Evolutionary conservation across 2,113 vertebrate species (phyloP).

Genomic region (Hippocampus comes): DNA sequence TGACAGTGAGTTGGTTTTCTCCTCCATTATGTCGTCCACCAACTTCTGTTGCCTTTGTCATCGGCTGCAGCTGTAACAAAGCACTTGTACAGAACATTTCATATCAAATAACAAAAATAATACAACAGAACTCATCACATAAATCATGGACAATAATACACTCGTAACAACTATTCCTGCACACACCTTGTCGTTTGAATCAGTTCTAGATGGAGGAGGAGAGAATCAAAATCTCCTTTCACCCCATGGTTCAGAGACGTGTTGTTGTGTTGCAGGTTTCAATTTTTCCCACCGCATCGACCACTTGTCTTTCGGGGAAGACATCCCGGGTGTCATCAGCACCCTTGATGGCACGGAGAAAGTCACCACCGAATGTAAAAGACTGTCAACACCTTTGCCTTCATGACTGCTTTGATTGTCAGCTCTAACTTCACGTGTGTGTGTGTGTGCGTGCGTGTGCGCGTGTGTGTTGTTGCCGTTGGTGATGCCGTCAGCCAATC

Average conservation of each 20-base stretch:
- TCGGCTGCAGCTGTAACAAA: too few species aligned
- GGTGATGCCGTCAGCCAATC: conserved; percentile 78
- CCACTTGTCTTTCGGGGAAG: conserved; percentile 95
- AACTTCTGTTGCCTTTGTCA: not conserved
- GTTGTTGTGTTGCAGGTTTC: conserved; percentile 75
- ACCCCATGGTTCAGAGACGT: not conserved
- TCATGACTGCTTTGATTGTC: not conserved
- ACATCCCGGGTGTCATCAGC: conserved; percentile 89
- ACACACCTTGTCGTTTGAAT: too few species aligned
- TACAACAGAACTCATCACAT: too few species aligned
- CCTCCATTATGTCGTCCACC: too few species aligned
- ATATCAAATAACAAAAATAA: too few species aligned
- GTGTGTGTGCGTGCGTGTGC: not conserved
- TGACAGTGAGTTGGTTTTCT: conserved; percentile 80
- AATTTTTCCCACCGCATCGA: conserved; percentile 99
- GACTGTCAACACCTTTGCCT: too few species aligned
- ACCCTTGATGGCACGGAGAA: conserved; percentile 97
- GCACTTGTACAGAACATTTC: too few species aligned
- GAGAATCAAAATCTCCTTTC: too few species aligned
- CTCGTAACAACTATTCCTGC: too few species aligned
- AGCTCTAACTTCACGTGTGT: not conserved
- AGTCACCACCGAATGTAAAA: conserved; percentile 80
- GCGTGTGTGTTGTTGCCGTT: not conserved
- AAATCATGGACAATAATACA: too few species aligned
- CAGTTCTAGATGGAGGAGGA: too few species aligned